A percentile compares a stretch with the other conserved stretches of the same genome.
Conservation (phyloP, 2,113 vertebrate species). For the Dicaeum eximium region DNA sequence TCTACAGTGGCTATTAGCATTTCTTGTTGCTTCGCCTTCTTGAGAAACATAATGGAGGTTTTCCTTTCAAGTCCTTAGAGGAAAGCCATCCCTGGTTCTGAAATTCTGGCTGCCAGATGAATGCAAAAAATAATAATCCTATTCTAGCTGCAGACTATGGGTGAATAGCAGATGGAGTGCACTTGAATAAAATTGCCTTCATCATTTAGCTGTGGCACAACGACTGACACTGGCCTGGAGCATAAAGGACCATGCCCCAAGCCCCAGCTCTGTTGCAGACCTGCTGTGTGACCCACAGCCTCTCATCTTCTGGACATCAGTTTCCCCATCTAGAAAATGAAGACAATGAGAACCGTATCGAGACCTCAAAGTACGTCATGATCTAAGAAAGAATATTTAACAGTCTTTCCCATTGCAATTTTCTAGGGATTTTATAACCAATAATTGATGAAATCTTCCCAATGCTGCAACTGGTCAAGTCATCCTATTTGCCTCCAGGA, state of each 20-base stretch:
- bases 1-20: neutral
- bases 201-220: neutral
- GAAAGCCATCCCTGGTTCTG: neutral
- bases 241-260: neutral
- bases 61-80: constrained; percentile 4
- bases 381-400: neutral
- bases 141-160: neutral
- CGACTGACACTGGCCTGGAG: neutral
- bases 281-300: neutral
- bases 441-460: neutral
- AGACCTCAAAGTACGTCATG: rapidly evolving
- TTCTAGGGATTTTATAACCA: neutral
- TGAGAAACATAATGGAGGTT: constrained; percentile 6
- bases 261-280: neutral
- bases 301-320: neutral
- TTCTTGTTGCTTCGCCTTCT: neutral
- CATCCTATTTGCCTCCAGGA: neutral
- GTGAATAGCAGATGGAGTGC: neutral
- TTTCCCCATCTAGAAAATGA: neutral
- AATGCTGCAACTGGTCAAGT: neutral
- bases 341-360: neutral
- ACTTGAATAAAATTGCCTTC: constrained; percentile 1
- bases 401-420: neutral
- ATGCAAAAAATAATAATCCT: constrained; percentile 4
- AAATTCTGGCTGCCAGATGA: neutral